Percentiles rank a stretch among this genome's conserved stretches.
Conservation (phyloP, 2,797 vertebrate genomes). For the Novumbra hubbsi region DNA sequence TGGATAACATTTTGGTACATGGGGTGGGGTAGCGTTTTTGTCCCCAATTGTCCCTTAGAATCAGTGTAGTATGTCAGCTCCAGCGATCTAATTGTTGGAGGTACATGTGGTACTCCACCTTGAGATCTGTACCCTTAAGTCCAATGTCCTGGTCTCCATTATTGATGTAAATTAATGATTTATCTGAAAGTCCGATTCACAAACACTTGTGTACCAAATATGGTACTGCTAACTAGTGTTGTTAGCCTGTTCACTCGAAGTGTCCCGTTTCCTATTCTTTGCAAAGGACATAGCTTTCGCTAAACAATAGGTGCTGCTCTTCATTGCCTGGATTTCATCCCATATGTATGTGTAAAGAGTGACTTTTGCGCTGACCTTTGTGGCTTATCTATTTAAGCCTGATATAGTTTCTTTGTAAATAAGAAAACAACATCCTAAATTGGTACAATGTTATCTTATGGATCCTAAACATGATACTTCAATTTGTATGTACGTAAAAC, state of each 20-base stretch:
- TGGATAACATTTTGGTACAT: not conserved
- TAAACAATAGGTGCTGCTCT: not conserved
- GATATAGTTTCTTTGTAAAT: not conserved
- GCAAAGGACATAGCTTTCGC: not conserved
- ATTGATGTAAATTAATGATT: not conserved
- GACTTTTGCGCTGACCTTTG: not conserved
- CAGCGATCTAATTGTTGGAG: not conserved
- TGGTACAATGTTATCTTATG: not conserved
- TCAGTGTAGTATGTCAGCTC: not conserved
- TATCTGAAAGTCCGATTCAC: not conserved
- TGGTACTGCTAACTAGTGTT: not conserved
- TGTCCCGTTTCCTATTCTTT: not conserved
- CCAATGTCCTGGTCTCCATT: not conserved
- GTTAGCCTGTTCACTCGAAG: not conserved
- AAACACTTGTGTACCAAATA: not conserved
- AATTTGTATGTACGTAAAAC: not conserved
- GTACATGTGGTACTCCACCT: not conserved
- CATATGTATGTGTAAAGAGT: not conserved
- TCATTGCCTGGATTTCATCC: not conserved
- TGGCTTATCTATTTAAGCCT: not conserved
- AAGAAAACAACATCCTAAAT: not conserved
- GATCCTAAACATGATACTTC: not conserved
- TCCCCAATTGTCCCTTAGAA: not conserved
- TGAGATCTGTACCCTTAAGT: not conserved
- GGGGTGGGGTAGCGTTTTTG: not conserved